Base-by-base conservation (phyloP, 2,113 vertebrate species). In the Poeciliopsis prolifica region DNA sequence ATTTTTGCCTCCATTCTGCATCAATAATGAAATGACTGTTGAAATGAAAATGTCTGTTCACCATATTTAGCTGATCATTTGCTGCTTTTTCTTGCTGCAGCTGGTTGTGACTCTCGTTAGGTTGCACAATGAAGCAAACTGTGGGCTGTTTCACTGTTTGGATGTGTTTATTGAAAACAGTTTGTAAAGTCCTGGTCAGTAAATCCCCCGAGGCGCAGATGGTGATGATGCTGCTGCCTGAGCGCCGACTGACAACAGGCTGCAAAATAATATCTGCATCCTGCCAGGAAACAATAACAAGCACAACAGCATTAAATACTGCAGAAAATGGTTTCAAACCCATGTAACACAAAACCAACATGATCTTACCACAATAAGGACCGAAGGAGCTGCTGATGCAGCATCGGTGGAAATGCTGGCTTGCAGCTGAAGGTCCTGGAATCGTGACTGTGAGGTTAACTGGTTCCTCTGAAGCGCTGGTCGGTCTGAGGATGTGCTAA, bases 81-180 rank as follows among this genome's bases (percentile, higher is more conserved):
- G 17, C 5, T 51, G 48, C 13, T 44, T 44, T 44, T 19, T 48
- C 44, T 17, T 1, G 14, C 44, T 48, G 44, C 17, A 48, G 44
- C 17, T 48, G 17, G 5, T 17, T 24, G 51, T n/a, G 8, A 44
- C 31, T 0, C 19, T 24, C 74, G 61, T 60, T 8, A 3, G 33
- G 64, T 51, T 62, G 31, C 65, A 68, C 70, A 19, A 33, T 19
- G 22, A 42, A 70, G 22, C 8, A 1, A 62, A 24, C 37, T 4
- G 69, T 5, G 63, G 14, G 15, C 35, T 60, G 82, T 83, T 81
- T 83, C 65, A 72, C 76, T 73, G 78, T 81, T 80, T 44, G 78
- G 81, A 75, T 13, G 68, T 75, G 84, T 82, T 87, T 76, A 88
- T 84, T 86, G 83, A 76, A 86, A 79, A 84, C 87, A 87, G 84